Conservation (phyloP, 2,888 invertebrate species). For the Harpagoxenus sublaevis region DNA sequence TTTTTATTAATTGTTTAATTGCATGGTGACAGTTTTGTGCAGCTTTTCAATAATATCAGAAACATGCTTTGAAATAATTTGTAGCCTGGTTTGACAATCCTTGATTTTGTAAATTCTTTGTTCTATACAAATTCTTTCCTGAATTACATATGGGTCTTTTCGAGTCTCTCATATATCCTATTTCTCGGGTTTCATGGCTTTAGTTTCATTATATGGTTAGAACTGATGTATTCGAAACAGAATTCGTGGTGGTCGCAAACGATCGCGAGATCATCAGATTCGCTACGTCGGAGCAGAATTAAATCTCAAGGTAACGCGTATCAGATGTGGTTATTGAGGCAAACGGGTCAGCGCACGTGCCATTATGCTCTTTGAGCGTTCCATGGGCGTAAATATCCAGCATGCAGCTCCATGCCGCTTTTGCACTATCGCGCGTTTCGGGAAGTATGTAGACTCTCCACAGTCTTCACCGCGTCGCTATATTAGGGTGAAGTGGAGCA, state of each 20-base stretch:
- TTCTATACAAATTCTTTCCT: not conserved
- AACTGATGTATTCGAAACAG: not conserved
- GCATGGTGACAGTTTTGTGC: not conserved
- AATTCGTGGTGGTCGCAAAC: not conserved
- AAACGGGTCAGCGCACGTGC: constrained; percentile 69
- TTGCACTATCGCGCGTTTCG: constrained; percentile 62
- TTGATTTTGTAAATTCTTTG: not conserved
- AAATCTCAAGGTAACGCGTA: constrained; percentile 62
- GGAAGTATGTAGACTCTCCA: constrained; percentile 34
- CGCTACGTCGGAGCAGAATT: constrained; percentile 21
- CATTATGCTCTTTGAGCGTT: constrained; percentile 57
- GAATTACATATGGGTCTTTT: not conserved
- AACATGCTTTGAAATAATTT: not conserved
- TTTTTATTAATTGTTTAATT: not conserved
- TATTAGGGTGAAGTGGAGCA: constrained; percentile 37
- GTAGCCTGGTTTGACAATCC: not conserved
- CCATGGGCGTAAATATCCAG: constrained; percentile 68
- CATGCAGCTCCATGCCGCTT: constrained; percentile 47
- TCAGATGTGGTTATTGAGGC: constrained; percentile 66
- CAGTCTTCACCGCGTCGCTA: constrained; percentile 20
- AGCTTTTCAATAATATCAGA: not conserved
- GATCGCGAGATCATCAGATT: constrained; percentile 22
- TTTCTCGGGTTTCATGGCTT: not conserved
- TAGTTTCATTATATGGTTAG: not conserved
- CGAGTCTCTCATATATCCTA: not conserved